Evolutionary conservation across 2,888 invertebrate species (phyloP), one percentile per base, ranked within the genome.

Genomic region (Thecocarcelia acutangulata): DNA sequence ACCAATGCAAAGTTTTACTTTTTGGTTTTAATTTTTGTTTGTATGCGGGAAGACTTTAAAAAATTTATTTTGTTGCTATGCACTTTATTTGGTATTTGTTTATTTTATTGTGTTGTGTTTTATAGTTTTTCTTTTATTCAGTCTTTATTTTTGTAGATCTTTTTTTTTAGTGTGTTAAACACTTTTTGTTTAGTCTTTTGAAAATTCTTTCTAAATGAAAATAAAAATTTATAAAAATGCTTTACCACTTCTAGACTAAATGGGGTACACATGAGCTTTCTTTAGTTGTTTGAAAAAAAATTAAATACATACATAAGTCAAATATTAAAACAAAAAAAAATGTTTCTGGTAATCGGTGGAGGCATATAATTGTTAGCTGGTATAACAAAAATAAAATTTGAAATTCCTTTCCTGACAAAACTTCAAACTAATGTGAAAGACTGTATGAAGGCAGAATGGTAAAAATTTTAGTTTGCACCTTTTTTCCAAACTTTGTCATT

Each of bases 1-100:
- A 82, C 82, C 82, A 64, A 78, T 78, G 82, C 82, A 78, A 78
- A 82, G 82, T 66, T 82, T 52, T 77, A 19, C 13, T 68, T 66
- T 75, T 64, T 24, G 64, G 5, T 52, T 59, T 40, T 56, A 40
- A 17, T 75, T 40, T 21, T 72, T 63, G n/a, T 54, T 69, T 64
- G 28, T 50, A 61, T 68, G 77, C 37, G 78, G 82, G 78, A 82
- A 78, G 64, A 70, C 64, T 82, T 66, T 74, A 52, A 42, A 46
- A 19, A 15, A 46, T 37, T 66, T 52, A 42, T 70, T 58, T 69
- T 37, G 77, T 82, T 78, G 74, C 81, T 74, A 75, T 70, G 78
- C 74, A 75, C 66, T 69, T 54, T 56, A 46, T 70, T 42, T 42
- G 5, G 19, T 58, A 58, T 66, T n/a, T n/a, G n/a, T n/a, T n/a